Percentiles rank a stretch among this genome's conserved stretches.
phyloP scores from a whole-genome alignment of 1,140 invertebrate species.

The Drusus annulatus region DNA sequence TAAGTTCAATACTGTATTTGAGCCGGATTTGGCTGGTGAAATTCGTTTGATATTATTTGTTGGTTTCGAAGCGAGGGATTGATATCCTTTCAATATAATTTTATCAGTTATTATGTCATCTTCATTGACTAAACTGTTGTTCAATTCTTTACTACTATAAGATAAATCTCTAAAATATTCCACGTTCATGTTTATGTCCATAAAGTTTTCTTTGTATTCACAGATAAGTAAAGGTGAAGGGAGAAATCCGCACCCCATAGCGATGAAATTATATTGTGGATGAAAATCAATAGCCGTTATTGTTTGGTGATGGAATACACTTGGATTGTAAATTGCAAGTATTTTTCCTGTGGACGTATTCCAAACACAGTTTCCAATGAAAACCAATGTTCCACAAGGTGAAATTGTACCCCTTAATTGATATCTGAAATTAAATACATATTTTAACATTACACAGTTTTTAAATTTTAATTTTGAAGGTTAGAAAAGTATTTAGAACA shows the following conservation, averaged over 20 bases:
- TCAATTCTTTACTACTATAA: neutral
- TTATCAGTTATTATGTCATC: constrained; percentile 14
- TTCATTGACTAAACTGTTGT: neutral
- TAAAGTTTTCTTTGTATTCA: constrained; percentile 33
- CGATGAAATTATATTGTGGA: constrained; percentile 50
- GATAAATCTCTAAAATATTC: constrained; percentile 35
- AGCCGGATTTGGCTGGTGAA: neutral
- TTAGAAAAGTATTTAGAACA: neutral
- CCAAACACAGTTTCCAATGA: constrained; percentile 54
- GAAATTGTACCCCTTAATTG: constrained; percentile 53
- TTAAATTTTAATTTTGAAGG: neutral
- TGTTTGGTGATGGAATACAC: constrained; percentile 46
- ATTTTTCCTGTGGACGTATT: constrained; percentile 46
- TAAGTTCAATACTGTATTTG: constrained; percentile 18
- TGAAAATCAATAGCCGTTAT: constrained; percentile 54
- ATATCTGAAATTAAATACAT: constrained; percentile 48
- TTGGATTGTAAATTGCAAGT: constrained; percentile 49
- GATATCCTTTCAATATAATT: constrained; percentile 14
- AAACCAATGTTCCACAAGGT: constrained; percentile 51
- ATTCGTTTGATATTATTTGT: neutral
- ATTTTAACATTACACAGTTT: neutral
- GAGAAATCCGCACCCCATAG: constrained; percentile 44
- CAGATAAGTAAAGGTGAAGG: constrained; percentile 42
- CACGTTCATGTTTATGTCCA: constrained; percentile 45
- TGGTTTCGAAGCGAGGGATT: constrained; percentile 8